Percentiles rank a stretch among this genome's conserved stretches.
Evolutionary conservation across 2,113 vertebrate genomes (phyloP).

Genomic region (Lepus timidus): DNA sequence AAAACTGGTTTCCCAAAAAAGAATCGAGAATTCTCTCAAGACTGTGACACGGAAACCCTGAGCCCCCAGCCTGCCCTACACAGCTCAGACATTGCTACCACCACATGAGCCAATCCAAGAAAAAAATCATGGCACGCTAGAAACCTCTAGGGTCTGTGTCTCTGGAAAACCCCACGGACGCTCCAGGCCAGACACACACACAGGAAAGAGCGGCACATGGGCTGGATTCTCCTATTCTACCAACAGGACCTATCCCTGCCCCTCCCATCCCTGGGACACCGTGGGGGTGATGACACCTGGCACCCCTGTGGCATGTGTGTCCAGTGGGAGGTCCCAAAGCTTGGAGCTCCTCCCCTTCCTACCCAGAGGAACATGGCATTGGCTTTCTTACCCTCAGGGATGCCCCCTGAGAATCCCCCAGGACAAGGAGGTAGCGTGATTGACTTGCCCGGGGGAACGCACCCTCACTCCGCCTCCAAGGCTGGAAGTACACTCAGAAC

Average conservation of each 20-base stretch:
- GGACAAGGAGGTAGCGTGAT: neutral
- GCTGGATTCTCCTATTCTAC: no score
- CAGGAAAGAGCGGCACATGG: fast-evolving
- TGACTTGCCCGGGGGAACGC: neutral
- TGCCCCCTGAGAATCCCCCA: neutral
- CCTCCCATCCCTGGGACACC: neutral
- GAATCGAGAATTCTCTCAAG: neutral
- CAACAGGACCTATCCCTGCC: neutral
- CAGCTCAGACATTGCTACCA: neutral
- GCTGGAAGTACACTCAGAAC: no score
- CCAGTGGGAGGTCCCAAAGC: fast-evolving
- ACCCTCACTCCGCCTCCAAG: no score
- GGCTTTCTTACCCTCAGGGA: no score
- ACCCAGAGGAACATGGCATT: no score
- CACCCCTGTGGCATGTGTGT: fast-evolving
- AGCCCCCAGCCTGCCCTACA: neutral
- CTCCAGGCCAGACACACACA: neutral
- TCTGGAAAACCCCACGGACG: fast-evolving
- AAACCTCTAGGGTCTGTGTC: neutral
- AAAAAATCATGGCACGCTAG: neutral
- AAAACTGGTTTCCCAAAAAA: neutral
- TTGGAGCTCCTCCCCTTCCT: neutral
- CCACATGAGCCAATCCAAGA: neutral
- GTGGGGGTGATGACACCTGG: fast-evolving
- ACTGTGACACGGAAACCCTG: fast-evolving